phyloP scores from a whole-genome alignment of 2,113 vertebrate species.

The Cheilinus undulatus region DNA sequence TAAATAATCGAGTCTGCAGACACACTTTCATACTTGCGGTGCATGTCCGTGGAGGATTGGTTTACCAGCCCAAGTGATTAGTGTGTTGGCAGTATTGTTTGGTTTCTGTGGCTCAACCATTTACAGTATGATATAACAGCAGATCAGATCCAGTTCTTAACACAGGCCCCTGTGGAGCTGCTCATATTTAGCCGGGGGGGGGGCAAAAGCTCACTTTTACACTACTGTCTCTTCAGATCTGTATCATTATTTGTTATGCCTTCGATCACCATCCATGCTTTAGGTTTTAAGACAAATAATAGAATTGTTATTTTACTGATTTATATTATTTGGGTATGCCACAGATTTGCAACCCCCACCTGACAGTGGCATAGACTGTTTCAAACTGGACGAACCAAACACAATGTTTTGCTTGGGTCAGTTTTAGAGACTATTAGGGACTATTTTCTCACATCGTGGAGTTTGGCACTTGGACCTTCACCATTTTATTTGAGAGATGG shows the following conservation, averaged over 20 bases:
- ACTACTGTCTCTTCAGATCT: conserved; percentile 51
- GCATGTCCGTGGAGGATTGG: conserved; percentile 79
- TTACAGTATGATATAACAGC: conserved; percentile 80
- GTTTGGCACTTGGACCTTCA: too few relatives aligned
- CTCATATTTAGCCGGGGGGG: conserved; percentile 37
- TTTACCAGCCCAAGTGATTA: conserved; percentile 82
- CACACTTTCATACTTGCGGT: conserved; percentile 84
- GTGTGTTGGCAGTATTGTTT: conserved; percentile 78
- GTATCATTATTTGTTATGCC: neutral
- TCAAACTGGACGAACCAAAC: too few relatives aligned
- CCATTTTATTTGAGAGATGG: too few relatives aligned
- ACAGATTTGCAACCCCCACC: neutral
- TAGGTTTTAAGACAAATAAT: conserved; percentile 8
- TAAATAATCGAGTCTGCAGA: conserved; percentile 85
- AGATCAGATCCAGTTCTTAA: conserved; percentile 68
- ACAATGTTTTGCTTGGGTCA: too few relatives aligned
- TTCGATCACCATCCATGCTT: conserved; percentile 29
- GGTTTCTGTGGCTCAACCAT: conserved; percentile 78
- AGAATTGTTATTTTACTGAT: neutral
- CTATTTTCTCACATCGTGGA: too few relatives aligned
- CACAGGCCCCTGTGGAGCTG: conserved; percentile 39
- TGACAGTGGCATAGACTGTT: too few relatives aligned
- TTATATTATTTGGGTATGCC: neutral
- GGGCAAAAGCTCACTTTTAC: conserved; percentile 26
- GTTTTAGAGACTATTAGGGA: too few relatives aligned